Evolutionary conservation across 2,888 invertebrate species (phyloP), one percentile per base, ranked within the genome.

Genomic region (Hirtodrosophila alboralis): DNA sequence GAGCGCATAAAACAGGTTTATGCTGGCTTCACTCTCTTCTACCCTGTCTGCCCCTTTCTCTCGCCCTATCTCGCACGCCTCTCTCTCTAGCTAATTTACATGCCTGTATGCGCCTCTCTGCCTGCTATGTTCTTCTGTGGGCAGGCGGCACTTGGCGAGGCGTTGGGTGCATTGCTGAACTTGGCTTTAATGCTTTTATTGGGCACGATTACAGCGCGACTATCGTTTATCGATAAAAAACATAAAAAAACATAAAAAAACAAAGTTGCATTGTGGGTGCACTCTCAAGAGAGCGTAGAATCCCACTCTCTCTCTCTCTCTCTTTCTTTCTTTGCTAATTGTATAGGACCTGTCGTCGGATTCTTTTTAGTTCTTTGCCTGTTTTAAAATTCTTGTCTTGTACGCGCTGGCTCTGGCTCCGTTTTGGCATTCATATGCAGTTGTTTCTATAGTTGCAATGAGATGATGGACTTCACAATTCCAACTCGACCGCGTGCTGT

Each of bases 321-420:
- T 34, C 26, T 16, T 37, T 28, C 14, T 30, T 49, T 45, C 56
- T 66, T 76, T 69, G 87, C 89, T 89, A 88, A 88, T 88, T 88
- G 88, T 88, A 86, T 87, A 88, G 86, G 88, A 88, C 88, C 89
- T 88, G 88, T 88, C 88, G 88, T 87, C 89, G 84, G 68, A 77
- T 75, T 57, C 61, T 68, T 75, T 67, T 71, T 75, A 67, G 64
- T 74, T 58, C 64, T 48, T 66, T 71, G 64, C 64, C 27, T 59
- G 40, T 74, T 76, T 85, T 79, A 71, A 83, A 78, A 86, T 85
- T 88, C 86, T 80, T 86, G 66, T 71, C 81, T 73, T 74, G 62
- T 51, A 54, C 38, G 36, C 36, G 36, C 36, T 53, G 56, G 10
- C 18, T 58, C 40, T 68, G 64, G 41, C 56, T 71, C 33, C 65